Evolutionary conservation across 2,888 invertebrate genomes (phyloP), one percentile per base, ranked within the genome.

Genomic region (Cryptophagus acutangulus): DNA sequence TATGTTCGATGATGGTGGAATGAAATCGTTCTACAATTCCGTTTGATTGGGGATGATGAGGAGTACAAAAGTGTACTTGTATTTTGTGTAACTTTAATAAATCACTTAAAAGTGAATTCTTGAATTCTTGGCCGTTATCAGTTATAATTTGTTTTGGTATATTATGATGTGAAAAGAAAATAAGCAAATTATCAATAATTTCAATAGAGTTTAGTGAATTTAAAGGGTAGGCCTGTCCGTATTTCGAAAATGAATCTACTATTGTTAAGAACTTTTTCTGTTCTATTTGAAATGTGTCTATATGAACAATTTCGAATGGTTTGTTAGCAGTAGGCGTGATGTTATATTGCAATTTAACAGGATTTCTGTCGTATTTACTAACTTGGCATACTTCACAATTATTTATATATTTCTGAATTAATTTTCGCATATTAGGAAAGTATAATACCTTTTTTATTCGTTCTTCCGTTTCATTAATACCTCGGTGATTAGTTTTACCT

Each of bases 241-340:
- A 44, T 47, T 50, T 52, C n/a, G 52, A 50, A 24, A 51, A 50
- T 15, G 43, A 36, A 31, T 55, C 53, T 15, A 49, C 40, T 6
- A 53, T 48, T 2, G 49, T 53, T 13, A 49, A 26, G 29, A 51
- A 51, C 9, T 45, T 38, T 25, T 29, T 25, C 6, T 35, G 43
- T 12, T 43, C 33, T 12, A 36, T 10, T 17, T 25, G 30, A 14
- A 47, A 33, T 9, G 36, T 34, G 36, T 50, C 45, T 17, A 36
- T 38, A 17, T 46, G 41, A 20, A 50, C 9, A 18, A 41, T 33
- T 29, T 48, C 44, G 18, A 48, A 47, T 6, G 48, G 34, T 37
- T 35, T 34, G 6, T 14, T 25, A 13, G 40, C 39, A 29, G 46
- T 47, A 9, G 46, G 48, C 2, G 46, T 51, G 9, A 33, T 33